These are phyloP conservation scores for Cyclopterus lumpus DNA, from an alignment of 2,797 vertebrate species.

Conservation along the genomic window DNA sequence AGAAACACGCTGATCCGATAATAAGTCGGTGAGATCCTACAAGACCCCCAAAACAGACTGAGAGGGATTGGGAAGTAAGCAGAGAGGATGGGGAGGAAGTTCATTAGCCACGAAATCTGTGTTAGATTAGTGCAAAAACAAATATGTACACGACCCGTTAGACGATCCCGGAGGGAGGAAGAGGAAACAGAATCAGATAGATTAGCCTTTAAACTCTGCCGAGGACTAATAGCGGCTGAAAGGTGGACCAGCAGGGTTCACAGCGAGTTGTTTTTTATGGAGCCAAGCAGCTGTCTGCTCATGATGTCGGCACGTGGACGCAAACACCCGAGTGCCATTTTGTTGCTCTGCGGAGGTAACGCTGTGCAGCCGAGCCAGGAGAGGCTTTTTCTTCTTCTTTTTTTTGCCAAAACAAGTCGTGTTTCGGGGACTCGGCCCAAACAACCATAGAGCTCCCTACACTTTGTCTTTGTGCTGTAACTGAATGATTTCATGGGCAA, in stretches of 20 bases:
- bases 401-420: neutral
- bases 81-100: slow-evolving; percentile 14
- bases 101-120: slow-evolving; percentile 53
- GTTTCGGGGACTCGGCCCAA: slow-evolving; percentile 18
- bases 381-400: neutral
- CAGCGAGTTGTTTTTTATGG: slow-evolving; percentile 42
- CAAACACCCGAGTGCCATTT: slow-evolving; percentile 39
- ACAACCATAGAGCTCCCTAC: slow-evolving; percentile 10
- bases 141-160: slow-evolving; percentile 48
- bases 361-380: slow-evolving; percentile 37
- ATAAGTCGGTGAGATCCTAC: slow-evolving; percentile 33
- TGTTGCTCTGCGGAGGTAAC: slow-evolving; percentile 23
- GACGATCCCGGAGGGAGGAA: slow-evolving; percentile 17
- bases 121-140: slow-evolving; percentile 42
- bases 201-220: slow-evolving; percentile 28
- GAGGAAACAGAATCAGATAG: slow-evolving; percentile 21
- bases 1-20: slow-evolving; percentile 39
- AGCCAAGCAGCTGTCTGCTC: slow-evolving; percentile 52
- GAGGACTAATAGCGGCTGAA: slow-evolving; percentile 28
- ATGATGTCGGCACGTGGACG: slow-evolving; percentile 37
- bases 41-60: slow-evolving; percentile 38
- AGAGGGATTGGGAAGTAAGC: slow-evolving; percentile 37
- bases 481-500: slow-evolving; percentile 29
- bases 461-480: slow-evolving; percentile 24
- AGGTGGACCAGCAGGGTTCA: slow-evolving; percentile 27